Percentiles rank a stretch among this genome's conserved stretches.
Conservation (phyloP, 2,113 vertebrate genomes). For the Centropus unirufus region DNA sequence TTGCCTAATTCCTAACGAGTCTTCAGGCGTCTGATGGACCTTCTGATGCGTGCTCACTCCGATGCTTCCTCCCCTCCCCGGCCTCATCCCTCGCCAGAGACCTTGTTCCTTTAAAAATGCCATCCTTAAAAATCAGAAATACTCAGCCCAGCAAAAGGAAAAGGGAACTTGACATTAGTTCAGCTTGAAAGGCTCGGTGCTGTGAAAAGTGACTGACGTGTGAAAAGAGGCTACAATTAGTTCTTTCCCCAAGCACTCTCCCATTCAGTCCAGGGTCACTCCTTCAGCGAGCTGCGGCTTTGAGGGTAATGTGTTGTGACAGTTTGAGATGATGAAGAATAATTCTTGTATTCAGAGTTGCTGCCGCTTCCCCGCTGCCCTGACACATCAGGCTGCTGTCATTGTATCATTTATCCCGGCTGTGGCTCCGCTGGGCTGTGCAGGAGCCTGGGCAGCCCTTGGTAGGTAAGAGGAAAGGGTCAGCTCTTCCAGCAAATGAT, state of each 20-base stretch:
- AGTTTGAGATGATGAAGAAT: constrained; percentile 89
- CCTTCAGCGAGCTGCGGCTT: constrained; percentile 76
- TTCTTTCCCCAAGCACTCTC: constrained; percentile 82
- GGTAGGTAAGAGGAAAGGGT: constrained; percentile 66
- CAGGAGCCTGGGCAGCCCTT: constrained; percentile 75
- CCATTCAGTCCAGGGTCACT: constrained; percentile 80
- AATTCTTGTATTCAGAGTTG: constrained; percentile 85
- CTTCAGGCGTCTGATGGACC: constrained; percentile 39
- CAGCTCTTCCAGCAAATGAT: constrained; percentile 75
- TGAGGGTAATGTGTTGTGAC: constrained; percentile 87
- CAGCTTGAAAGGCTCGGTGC: constrained; percentile 79
- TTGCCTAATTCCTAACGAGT: constrained; percentile 67
- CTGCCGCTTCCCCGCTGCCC: constrained; percentile 73
- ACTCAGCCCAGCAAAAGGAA: constrained; percentile 64
- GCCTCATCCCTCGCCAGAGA: constrained; percentile 36
- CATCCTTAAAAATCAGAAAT: constrained; percentile 65
- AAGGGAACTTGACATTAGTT: constrained; percentile 76
- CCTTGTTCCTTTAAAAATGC: constrained; percentile 69
- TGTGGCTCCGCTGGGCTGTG: constrained; percentile 68
- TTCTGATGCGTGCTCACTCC: constrained; percentile 19
- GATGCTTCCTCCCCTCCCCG: constrained; percentile 33
- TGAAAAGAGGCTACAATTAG: constrained; percentile 88
- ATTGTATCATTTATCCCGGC: constrained; percentile 83
- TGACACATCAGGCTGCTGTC: constrained; percentile 85
- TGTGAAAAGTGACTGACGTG: constrained; percentile 83